A percentile compares a stretch with the other conserved stretches of the same genome.
Conservation (phyloP, 1,140 invertebrate species). For the Kradibia gibbosae region DNA sequence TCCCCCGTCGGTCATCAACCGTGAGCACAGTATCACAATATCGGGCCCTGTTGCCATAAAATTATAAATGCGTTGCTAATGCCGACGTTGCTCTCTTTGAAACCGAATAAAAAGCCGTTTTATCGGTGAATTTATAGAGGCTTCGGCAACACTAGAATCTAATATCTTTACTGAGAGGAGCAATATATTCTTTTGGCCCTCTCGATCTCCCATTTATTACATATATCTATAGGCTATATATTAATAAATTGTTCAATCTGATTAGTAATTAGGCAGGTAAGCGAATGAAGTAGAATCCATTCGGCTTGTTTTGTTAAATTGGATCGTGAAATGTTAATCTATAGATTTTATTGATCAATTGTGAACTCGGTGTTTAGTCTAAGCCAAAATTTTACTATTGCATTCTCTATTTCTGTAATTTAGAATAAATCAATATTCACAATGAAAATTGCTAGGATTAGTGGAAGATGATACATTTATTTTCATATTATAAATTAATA, state of each 20-base stretch:
- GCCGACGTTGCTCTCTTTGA: constrained; percentile 17
- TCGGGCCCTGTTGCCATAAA: background rate
- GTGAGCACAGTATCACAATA: background rate
- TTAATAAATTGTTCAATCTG: constrained; percentile 40
- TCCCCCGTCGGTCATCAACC: background rate
- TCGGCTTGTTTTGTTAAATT: constrained; percentile 24
- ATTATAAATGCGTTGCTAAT: constrained; percentile 43
- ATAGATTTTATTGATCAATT: constrained; percentile 32
- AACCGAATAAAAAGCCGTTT: background rate
- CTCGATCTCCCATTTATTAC: background rate
- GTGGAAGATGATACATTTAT: no score
- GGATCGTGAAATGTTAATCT: constrained; percentile 33
- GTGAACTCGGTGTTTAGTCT: background rate
- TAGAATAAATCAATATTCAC: no score
- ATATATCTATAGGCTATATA: background rate
- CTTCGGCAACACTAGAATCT: background rate
- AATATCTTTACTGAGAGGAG: background rate
- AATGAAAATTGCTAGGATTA: no score
- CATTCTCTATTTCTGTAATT: background rate
- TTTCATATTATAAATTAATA: no score
- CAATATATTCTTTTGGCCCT: constrained; percentile 25
- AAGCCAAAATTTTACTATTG: background rate
- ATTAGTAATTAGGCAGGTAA: constrained; percentile 43
- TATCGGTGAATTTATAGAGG: constrained; percentile 37
- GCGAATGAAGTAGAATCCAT: background rate